Conservation (phyloP, 2,797 vertebrate species). For the Ceryle rudis region DNA sequence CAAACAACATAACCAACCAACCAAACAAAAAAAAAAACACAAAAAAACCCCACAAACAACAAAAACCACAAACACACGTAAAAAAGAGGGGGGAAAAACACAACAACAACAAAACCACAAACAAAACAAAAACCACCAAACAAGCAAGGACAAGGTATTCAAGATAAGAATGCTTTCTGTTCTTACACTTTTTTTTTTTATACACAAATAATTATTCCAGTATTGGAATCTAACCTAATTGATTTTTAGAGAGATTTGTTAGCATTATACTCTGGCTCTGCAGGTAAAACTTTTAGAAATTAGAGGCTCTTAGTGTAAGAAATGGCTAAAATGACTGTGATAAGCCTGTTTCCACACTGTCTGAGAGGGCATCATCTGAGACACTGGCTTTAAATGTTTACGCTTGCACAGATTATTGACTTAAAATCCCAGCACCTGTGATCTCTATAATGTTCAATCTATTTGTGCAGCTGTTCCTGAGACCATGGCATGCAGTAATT, state of each 20-base stretch:
- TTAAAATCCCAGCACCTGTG: constrained; percentile 55
- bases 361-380: constrained; percentile 31
- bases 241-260: constrained; percentile 50
- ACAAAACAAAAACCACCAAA: no score
- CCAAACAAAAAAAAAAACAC: no score
- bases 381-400: neutral
- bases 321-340: constrained; percentile 19
- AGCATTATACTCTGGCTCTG: neutral
- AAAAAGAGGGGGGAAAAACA: no score
- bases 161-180: neutral
- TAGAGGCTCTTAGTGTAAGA: neutral
- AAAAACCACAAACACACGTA: no score
- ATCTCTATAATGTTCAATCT: constrained; percentile 43
- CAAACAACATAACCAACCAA: neutral
- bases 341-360: constrained; percentile 42
- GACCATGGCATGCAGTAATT: constrained; percentile 9
- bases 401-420: constrained; percentile 50
- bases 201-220: neutral
- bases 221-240: neutral
- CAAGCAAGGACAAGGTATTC: neutral
- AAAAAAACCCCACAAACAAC: no score
- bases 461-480: constrained; percentile 58
- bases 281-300: constrained; percentile 21
- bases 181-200: neutral
- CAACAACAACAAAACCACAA: no score